phyloP scores from a whole-genome alignment of 2,113 vertebrate genomes.

The Malaclemys terrapin region DNA sequence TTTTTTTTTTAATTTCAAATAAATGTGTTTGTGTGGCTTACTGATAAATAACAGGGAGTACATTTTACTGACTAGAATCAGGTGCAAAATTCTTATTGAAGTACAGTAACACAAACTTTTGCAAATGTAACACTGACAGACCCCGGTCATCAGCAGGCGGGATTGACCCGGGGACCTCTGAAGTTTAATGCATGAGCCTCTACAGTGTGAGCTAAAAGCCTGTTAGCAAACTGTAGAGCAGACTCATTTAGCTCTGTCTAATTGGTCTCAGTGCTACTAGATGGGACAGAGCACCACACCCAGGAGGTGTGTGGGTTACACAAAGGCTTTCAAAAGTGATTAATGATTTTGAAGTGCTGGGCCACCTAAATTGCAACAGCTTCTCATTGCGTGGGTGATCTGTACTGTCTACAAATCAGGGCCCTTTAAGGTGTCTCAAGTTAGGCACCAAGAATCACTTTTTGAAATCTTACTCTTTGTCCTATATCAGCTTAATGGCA shows the following conservation, averaged over 20 bases:
- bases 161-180: too few species aligned
- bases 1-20: not conserved
- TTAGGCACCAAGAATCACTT: not conserved
- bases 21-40: not conserved
- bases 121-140: not conserved
- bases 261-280: too few species aligned
- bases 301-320: not conserved
- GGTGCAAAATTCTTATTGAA: not conserved
- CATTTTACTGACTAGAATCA: not conserved
- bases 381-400: not conserved
- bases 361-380: not conserved
- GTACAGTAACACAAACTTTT: not conserved
- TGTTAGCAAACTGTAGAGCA: too few species aligned
- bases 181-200: too few species aligned
- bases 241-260: too few species aligned
- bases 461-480: not conserved
- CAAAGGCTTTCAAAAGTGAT: not conserved
- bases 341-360: not conserved
- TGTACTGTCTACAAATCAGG: not conserved
- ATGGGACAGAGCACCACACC: too few species aligned
- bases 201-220: too few species aligned
- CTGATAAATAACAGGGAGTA: not conserved
- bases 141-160: fast-evolving
- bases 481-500: not conserved
- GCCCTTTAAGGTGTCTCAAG: not conserved